A percentile compares a stretch with the other conserved stretches of the same genome.
phyloP scores from a whole-genome alignment of 2,113 vertebrate species.

The Sarotherodon lohbergeri region DNA sequence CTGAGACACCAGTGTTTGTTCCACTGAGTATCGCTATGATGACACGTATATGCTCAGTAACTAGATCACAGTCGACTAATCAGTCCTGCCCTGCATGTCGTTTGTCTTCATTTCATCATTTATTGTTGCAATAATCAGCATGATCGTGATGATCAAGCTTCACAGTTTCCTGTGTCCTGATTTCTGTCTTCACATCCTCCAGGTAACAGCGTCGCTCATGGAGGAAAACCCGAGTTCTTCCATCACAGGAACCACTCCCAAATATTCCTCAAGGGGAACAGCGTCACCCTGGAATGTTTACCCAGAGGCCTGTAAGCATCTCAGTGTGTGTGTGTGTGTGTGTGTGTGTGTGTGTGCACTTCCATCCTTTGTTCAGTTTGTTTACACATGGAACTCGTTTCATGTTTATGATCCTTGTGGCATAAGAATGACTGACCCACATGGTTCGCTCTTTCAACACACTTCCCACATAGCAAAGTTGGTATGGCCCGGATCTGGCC shows the following conservation, averaged over 20 bases:
- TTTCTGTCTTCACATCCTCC: background rate
- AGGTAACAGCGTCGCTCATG: conserved; percentile 70
- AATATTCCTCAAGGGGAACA: conserved; percentile 60
- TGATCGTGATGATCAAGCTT: background rate
- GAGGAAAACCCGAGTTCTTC: conserved; percentile 69
- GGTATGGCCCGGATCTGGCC: no score
- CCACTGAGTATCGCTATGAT: rapidly evolving
- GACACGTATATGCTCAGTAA: rapidly evolving
- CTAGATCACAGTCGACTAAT: background rate
- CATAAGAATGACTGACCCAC: background rate
- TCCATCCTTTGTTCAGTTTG: background rate
- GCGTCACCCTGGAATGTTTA: conserved; percentile 76
- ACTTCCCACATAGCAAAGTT: background rate
- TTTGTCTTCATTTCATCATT: background rate
- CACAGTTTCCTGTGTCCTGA: background rate
- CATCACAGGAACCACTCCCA: conserved; percentile 46
- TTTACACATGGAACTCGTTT: background rate
- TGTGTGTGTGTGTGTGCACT: background rate
- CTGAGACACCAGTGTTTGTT: background rate
- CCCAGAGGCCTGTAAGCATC: conserved; percentile 79
- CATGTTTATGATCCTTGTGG: background rate
- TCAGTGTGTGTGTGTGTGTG: background rate
- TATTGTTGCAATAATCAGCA: background rate
- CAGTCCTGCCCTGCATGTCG: rapidly evolving
- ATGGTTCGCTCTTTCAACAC: background rate